Conservation (phyloP, 2,113 vertebrate genomes). For the Hippocampus mohnikei region DNA sequence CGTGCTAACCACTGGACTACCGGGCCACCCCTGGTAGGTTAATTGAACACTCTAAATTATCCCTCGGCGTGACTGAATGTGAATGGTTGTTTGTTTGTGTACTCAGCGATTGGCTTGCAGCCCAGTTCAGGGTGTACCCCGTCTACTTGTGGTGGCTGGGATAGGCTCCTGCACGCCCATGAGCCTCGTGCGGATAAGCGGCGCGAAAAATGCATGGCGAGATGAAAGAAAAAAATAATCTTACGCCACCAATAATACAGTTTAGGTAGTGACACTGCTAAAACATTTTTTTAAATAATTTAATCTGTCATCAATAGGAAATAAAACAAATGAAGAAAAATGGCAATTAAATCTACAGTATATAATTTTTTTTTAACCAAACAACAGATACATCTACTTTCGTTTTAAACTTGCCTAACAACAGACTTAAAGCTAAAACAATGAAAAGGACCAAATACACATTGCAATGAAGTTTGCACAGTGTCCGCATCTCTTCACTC, state of each 20-base stretch:
- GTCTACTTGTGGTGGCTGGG: too few relatives aligned
- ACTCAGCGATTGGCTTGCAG: too few relatives aligned
- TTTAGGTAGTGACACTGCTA: background rate
- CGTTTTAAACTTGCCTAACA: background rate
- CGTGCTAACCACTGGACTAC: too few relatives aligned
- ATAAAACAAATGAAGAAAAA: background rate
- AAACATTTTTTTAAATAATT: background rate
- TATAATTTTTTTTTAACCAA: background rate
- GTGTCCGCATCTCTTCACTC: conserved; percentile 7
- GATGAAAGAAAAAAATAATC: too few relatives aligned
- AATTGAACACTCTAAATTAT: too few relatives aligned
- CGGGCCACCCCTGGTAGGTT: too few relatives aligned
- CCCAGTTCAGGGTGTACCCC: too few relatives aligned
- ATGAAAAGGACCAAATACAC: background rate
- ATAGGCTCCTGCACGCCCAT: background rate
- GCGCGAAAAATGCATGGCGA: too few relatives aligned
- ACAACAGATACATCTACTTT: background rate
- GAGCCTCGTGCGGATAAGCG: too few relatives aligned
- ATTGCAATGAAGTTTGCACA: background rate
- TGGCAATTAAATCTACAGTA: background rate
- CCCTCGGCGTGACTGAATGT: too few relatives aligned
- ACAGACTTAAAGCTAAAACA: background rate
- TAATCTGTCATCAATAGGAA: too few relatives aligned
- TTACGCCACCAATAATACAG: background rate
- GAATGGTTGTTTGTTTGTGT: too few relatives aligned